Conservation (phyloP, 2,888 invertebrate species). For the Allolobophora icterica region DNA sequence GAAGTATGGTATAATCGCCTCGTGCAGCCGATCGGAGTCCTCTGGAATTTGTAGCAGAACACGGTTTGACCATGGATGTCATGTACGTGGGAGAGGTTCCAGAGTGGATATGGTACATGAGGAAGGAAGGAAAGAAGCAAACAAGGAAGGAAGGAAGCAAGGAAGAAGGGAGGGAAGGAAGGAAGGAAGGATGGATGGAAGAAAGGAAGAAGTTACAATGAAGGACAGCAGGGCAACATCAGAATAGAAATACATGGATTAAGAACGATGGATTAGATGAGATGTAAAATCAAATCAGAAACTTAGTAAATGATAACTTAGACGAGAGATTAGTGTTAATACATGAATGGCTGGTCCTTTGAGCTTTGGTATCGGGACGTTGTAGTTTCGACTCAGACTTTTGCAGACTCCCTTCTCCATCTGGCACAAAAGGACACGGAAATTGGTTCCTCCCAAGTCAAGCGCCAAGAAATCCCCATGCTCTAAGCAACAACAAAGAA, state of each 20-base stretch:
- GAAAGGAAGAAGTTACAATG: too few species aligned
- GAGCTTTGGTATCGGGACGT: constrained; percentile 53
- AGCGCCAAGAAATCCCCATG: constrained; percentile 78
- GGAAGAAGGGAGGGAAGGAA: too few species aligned
- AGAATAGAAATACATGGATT: neutral
- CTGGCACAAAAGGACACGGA: constrained; percentile 76
- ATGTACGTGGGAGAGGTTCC: too few species aligned
- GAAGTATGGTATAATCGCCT: too few species aligned
- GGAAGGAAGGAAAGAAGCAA: too few species aligned
- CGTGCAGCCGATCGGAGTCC: too few species aligned
- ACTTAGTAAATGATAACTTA: neutral
- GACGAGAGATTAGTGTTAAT: neutral
- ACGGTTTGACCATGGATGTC: too few species aligned
- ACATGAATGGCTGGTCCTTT: constrained; percentile 46
- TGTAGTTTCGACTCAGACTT: constrained; percentile 55
- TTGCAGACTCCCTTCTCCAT: constrained; percentile 64
- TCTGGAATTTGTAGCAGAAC: too few species aligned
- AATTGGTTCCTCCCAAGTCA: constrained; percentile 83
- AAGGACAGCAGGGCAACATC: too few species aligned
- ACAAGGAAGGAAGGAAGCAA: neutral
- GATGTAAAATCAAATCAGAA: too few species aligned
- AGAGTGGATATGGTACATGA: too few species aligned
- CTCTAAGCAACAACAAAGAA: constrained; percentile 67
- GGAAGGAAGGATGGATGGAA: too few species aligned
- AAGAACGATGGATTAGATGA: neutral